phyloP scores from a whole-genome alignment of 2,888 invertebrate species.

The Suillia variegata region DNA sequence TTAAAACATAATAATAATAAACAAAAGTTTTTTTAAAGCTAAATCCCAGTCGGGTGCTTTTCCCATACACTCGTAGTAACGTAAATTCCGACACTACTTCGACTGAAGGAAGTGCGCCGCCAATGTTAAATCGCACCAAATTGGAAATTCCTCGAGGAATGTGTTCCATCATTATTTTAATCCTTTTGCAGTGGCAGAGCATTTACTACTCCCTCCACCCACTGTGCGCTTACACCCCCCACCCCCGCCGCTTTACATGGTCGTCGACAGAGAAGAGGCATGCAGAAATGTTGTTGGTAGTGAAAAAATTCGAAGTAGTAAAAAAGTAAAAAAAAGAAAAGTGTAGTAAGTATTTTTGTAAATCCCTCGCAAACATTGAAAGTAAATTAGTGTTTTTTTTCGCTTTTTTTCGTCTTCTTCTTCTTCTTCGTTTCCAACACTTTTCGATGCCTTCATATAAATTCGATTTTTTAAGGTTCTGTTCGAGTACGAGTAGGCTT shows the following conservation, averaged over 20 bases:
- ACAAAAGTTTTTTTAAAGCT: no score
- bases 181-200: conserved; percentile 11
- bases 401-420: conserved; percentile 12
- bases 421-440: neutral
- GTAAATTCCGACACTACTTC: neutral
- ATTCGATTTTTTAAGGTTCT: no score
- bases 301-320: no score
- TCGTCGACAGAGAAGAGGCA: no score
- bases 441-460: neutral
- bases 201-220: neutral
- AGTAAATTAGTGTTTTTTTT: conserved; percentile 14
- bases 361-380: conserved; percentile 19
- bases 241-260: no score
- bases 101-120: neutral
- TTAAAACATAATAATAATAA: no score
- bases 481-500: no score
- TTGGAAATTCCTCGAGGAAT: conserved; percentile 19
- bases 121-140: conserved; percentile 1
- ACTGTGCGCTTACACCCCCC: no score
- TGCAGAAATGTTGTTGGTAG: no score
- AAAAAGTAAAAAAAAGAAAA: neutral
- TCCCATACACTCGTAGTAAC: no score
- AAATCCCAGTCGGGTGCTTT: no score
- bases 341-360: neutral
- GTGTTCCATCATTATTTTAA: conserved; percentile 15